Conservation (phyloP, 2,888 invertebrate species). For the Eupsilia transversa region DNA sequence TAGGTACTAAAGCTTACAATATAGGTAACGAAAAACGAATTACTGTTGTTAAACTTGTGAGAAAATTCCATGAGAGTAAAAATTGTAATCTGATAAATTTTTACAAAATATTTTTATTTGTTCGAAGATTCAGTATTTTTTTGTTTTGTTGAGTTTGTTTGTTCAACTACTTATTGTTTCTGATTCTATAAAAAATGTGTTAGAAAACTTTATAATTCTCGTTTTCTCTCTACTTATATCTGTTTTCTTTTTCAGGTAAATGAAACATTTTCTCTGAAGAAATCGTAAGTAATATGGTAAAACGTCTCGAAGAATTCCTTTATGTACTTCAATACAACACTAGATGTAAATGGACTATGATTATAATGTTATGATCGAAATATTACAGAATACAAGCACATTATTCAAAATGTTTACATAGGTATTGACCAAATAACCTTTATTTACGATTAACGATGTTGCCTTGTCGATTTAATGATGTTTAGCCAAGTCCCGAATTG, state of each 20-base stretch:
- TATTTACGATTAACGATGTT: conserved; percentile 53
- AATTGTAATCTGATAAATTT: background rate
- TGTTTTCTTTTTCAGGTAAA: conserved; percentile 43
- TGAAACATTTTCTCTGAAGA: background rate
- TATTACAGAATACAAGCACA: conserved; percentile 7
- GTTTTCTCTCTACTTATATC: background rate
- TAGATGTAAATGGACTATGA: background rate
- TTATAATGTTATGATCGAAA: background rate
- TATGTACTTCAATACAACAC: too few species aligned
- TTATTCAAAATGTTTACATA: conserved; percentile 17
- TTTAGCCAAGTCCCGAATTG: conserved; percentile 67
- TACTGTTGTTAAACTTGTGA: background rate
- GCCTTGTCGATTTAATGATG: conserved; percentile 64
- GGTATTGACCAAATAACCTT: conserved; percentile 20
- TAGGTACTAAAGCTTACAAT: background rate
- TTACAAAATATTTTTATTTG: background rate
- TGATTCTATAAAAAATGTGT: background rate
- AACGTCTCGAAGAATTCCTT: too few species aligned
- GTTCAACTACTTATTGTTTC: background rate
- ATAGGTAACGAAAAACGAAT: too few species aligned
- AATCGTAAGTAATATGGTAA: conserved; percentile 20
- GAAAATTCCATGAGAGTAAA: background rate
- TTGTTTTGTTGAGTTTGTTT: background rate
- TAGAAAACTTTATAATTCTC: background rate
- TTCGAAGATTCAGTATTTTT: background rate